phyloP scores from a whole-genome alignment of 2,113 vertebrate species.

The Arvicanthis niloticus region DNA sequence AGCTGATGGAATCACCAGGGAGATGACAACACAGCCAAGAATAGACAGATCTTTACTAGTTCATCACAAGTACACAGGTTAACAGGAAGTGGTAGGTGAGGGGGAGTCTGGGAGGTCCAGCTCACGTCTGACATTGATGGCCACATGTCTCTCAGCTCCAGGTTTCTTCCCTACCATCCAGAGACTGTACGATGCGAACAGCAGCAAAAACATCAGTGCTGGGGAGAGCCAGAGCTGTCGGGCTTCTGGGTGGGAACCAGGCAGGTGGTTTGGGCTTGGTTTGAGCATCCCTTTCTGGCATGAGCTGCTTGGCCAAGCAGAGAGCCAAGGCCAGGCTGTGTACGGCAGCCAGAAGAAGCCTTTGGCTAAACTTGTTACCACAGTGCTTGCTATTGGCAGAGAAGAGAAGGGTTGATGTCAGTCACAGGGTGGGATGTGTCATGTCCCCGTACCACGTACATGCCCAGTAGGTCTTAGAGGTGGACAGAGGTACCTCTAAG shows the following conservation, averaged over 20 bases:
- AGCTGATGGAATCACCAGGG: neutral
- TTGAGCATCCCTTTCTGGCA: fast-evolving
- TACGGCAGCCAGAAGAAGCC: fast-evolving
- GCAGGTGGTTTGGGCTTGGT: neutral
- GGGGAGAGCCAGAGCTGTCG: neutral
- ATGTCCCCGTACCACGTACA: fast-evolving
- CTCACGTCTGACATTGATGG: neutral
- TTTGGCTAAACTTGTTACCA: neutral
- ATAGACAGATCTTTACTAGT: neutral
- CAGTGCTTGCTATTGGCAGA: fast-evolving
- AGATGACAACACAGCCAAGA: neutral
- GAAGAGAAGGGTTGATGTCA: neutral
- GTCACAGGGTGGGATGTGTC: fast-evolving
- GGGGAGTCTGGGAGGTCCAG: neutral
- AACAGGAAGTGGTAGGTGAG: neutral
- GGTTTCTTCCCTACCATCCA: neutral
- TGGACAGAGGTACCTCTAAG: neutral
- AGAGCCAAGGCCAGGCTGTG: neutral
- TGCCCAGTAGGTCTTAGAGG: neutral
- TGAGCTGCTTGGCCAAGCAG: neutral
- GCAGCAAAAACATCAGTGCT: neutral
- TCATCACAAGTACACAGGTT: fast-evolving
- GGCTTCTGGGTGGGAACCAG: neutral
- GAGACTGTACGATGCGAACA: neutral
- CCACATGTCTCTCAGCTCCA: neutral